Evolutionary conservation across 2,888 invertebrate species (phyloP), one percentile per base, ranked within the genome.

Genomic region (Trypoxylon attenuatum): DNA sequence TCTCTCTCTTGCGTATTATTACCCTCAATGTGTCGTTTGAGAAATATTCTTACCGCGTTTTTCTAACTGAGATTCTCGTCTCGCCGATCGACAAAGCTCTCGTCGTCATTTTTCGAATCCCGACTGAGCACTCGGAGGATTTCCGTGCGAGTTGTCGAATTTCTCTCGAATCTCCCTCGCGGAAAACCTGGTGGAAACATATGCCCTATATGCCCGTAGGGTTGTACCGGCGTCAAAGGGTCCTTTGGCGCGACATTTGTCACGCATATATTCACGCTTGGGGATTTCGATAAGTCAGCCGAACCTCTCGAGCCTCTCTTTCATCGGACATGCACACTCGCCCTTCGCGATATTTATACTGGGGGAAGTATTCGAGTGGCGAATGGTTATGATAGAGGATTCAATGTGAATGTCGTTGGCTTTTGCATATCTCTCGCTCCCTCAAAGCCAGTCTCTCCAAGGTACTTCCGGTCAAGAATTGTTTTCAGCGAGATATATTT

Each of bases 331-430:
- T 13, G 22, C 50, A 41, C 33, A 33, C 10, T 33, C 13, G 13
- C 33, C 33, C 5, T 33, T 3, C 13, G 33, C 0, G 13, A 33
- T 33, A 13, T 29, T 29, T 5, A 8, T 5, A 25, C 25, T 25
- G 29, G 4, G 13, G 33, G n/a, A 33, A 33, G 1, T 66, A 56
- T 66, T 53, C 57, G 57, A 60, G 56, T 51, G 27, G 56, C 56
- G 65, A 74, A 59, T 68, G 73, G 59, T 68, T 73, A 60, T 59
- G 74, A 74, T 71, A 74, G 75, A 69, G 51, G 66, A 63, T 69
- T 72, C 69, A 62, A 75, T 69, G 18, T 33, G 18, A 25, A n/a
- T n/a, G n/a, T n/a, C n/a, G n/a, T n/a, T n/a, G n/a, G n/a, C n/a
- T n/a, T n/a, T n/a, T n/a, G n/a, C n/a, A 38, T 33, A 49, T n/a